Conservation (phyloP, 2,888 invertebrate species). For the Tanaodytes sp. region DNA sequence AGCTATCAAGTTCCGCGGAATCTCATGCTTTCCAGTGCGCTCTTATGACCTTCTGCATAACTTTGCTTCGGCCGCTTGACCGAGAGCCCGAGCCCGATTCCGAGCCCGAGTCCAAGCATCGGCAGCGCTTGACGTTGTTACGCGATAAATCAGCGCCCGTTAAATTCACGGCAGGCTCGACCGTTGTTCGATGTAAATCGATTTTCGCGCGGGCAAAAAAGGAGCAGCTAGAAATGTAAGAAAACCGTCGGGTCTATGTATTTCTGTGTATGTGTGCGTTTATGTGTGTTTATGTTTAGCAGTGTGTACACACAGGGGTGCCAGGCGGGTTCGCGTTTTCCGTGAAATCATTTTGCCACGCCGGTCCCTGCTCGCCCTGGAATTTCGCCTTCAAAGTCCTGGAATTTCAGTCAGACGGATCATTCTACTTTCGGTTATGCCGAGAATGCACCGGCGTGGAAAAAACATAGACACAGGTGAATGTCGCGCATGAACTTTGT, state of each 20-base stretch:
- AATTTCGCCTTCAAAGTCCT: conserved; percentile 38
- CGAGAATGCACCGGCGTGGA: conserved; percentile 17
- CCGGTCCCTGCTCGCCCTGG: conserved; percentile 37
- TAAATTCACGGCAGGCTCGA: conserved; percentile 64
- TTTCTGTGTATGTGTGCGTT: too few species aligned
- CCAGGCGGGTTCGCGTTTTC: conserved; percentile 47
- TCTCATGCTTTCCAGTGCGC: conserved; percentile 62
- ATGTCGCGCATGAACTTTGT: conserved; percentile 22
- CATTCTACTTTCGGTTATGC: conserved; percentile 33
- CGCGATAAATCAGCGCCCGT: conserved; percentile 70
- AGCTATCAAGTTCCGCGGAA: conserved; percentile 57
- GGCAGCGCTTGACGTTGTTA: conserved; percentile 69
- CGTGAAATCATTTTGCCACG: conserved; percentile 57
- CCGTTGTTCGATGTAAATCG: conserved; percentile 61
- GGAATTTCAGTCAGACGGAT: conserved; percentile 31
- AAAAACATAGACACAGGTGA: conserved; percentile 18
- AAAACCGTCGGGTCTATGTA: too few species aligned
- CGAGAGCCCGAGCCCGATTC: conserved; percentile 67
- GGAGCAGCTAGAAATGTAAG: conserved; percentile 2
- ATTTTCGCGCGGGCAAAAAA: conserved; percentile 51
- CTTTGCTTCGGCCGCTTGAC: conserved; percentile 68
- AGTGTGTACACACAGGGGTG: conserved; percentile 5
- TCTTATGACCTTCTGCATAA: conserved; percentile 69
- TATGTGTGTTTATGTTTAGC: too few species aligned
- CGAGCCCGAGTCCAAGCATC: conserved; percentile 63